These are phyloP conservation scores for Bufo gargarizans DNA, from an alignment of 2,113 vertebrate species.

Conservation along the genomic window DNA sequence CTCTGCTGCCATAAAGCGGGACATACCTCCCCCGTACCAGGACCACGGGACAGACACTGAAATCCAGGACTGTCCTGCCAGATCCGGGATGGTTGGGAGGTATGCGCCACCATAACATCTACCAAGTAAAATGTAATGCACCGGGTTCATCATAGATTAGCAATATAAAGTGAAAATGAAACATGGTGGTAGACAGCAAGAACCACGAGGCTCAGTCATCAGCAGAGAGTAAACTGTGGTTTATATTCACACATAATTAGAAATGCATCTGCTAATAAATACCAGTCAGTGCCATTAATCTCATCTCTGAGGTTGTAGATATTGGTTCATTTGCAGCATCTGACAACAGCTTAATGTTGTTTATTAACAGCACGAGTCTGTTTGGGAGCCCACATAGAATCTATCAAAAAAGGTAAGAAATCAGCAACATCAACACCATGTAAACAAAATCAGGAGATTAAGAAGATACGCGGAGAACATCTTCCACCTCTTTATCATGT, in stretches of 20 bases:
- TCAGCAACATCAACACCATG: slow-evolving; percentile 23
- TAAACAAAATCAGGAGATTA: slow-evolving; percentile 38
- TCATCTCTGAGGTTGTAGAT: background rate
- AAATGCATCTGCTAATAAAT: background rate
- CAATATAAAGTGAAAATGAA: background rate
- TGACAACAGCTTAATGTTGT: slow-evolving; percentile 8
- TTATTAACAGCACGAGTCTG: slow-evolving; percentile 1
- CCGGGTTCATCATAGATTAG: background rate
- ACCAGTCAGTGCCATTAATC: too few species aligned
- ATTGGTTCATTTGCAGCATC: background rate
- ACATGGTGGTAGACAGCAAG: background rate
- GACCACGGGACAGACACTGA: too few species aligned
- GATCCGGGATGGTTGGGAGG: too few species aligned
- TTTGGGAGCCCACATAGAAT: background rate
- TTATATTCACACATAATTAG: background rate
- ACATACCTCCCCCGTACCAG: too few species aligned
- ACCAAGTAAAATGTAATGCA: background rate
- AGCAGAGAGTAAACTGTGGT: too few species aligned
- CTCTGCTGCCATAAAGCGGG: too few species aligned
- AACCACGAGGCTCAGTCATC: too few species aligned
- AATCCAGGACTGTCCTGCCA: too few species aligned
- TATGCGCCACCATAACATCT: too few species aligned
- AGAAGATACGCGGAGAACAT: background rate
- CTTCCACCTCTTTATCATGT: slow-evolving; percentile 19
- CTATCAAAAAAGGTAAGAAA: slow-evolving; percentile 24